Evolutionary conservation across 2,888 invertebrate species (phyloP).

Genomic region (Omphaloscelis lunosa): DNA sequence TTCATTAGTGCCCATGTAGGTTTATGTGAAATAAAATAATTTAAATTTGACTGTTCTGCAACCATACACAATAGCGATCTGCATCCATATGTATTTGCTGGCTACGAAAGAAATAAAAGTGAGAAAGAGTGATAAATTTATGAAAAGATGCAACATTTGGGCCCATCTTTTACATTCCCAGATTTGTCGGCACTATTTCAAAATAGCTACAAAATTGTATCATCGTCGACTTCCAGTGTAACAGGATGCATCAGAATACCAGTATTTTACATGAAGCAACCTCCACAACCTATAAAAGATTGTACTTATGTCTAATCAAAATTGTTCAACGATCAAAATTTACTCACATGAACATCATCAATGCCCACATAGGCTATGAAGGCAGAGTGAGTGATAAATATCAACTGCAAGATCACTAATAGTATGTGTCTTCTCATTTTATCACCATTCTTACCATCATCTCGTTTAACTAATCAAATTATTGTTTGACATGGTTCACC

Average conservation of each 20-base stretch:
- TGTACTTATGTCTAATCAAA: background rate
- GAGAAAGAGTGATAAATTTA: background rate
- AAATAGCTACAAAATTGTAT: background rate
- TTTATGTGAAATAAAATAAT: too few relatives aligned
- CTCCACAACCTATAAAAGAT: background rate
- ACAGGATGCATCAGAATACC: background rate
- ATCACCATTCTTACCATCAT: slow-evolving; percentile 33
- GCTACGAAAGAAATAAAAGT: background rate
- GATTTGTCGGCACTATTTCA: background rate
- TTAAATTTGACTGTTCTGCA: background rate
- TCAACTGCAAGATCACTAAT: slow-evolving; percentile 49
- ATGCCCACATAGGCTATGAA: slow-evolving; percentile 43
- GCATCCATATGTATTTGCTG: background rate
- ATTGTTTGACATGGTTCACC: slow-evolving; percentile 18
- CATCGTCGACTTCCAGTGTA: background rate
- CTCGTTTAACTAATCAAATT: slow-evolving; percentile 16
- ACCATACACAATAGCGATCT: background rate
- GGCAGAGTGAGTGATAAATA: slow-evolving; percentile 34
- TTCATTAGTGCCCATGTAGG: too few relatives aligned
- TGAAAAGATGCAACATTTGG: background rate
- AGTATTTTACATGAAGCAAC: background rate
- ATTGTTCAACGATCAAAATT: background rate
- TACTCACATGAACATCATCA: slow-evolving; percentile 56
- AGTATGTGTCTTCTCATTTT: slow-evolving; percentile 57
- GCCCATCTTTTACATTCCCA: background rate